Percentiles rank a stretch among this genome's conserved stretches.
These are phyloP conservation scores for Tridacna gigas DNA, from an alignment of 2,888 invertebrate species.

Conservation along the genomic window DNA sequence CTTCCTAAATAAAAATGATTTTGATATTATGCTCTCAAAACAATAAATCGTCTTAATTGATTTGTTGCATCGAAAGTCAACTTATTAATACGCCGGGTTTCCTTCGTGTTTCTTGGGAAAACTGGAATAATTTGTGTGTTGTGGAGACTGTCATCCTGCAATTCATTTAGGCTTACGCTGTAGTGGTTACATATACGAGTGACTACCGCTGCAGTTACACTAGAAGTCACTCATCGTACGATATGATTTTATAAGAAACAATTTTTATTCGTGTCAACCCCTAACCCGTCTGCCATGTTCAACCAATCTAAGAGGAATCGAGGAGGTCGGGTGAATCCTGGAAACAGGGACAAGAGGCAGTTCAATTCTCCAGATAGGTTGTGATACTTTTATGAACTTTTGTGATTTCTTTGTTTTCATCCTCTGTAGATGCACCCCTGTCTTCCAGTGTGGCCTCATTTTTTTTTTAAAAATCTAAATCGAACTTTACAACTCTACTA, in stretches of 20 bases:
- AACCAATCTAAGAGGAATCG: slow-evolving; percentile 56
- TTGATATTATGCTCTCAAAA: no score
- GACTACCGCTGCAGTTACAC: slow-evolving; percentile 26
- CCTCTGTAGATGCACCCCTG: not conserved
- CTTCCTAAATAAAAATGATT: no score
- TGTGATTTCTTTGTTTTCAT: not conserved
- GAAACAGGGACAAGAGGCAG: slow-evolving; percentile 54
- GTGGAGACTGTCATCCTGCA: slow-evolving; percentile 32
- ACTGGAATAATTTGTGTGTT: slow-evolving; percentile 41
- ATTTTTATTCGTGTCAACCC: slow-evolving; percentile 19
- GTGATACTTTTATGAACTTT: no score
- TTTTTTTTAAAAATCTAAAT: no score
- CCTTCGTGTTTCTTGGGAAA: slow-evolving; percentile 51
- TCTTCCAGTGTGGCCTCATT: not conserved
- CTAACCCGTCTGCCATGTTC: slow-evolving; percentile 62
- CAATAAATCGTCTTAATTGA: slow-evolving; percentile 11
- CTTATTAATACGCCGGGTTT: slow-evolving; percentile 42
- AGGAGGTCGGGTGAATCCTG: slow-evolving; percentile 55
- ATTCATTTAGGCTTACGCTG: not conserved
- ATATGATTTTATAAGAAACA: slow-evolving; percentile 14
- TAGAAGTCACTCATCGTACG: slow-evolving; percentile 13
- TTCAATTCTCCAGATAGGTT: slow-evolving; percentile 57
- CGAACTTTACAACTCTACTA: no score
- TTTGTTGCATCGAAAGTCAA: slow-evolving; percentile 27
- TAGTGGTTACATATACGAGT: slow-evolving; percentile 11